A percentile compares a stretch with the other conserved stretches of the same genome.
Evolutionary conservation across 2,797 vertebrate genomes (phyloP).

Genomic region (Parambassis ranga): DNA sequence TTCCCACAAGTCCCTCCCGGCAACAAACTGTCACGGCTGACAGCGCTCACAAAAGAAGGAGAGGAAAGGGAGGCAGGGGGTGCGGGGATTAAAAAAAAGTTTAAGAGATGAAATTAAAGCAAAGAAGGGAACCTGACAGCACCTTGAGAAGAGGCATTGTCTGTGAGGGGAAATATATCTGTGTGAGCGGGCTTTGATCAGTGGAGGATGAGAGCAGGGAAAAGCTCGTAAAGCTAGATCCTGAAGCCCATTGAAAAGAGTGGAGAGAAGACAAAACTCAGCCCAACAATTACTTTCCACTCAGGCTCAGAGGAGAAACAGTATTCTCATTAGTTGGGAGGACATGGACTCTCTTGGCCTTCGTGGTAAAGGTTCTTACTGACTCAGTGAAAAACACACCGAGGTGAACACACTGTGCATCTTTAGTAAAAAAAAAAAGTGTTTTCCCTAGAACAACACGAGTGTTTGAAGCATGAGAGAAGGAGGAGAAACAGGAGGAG

Average conservation of each 20-base stretch:
- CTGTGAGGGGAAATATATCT: constrained; percentile 79
- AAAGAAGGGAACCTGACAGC: constrained; percentile 83
- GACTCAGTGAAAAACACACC: background rate
- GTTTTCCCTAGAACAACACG: constrained; percentile 53
- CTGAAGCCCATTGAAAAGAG: constrained; percentile 66
- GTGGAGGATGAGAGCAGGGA: constrained; percentile 73
- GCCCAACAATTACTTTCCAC: constrained; percentile 55
- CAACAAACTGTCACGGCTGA: constrained; percentile 83
- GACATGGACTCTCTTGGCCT: constrained; percentile 1
- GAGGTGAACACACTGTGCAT: constrained; percentile 20
- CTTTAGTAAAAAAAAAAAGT: constrained; percentile 30
- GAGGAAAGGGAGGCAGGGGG: constrained; percentile 74
- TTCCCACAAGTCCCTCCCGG: constrained; percentile 81
- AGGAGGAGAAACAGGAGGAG: constrained; percentile 33
- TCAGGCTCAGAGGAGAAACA: constrained; percentile 50
- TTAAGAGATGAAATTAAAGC: constrained; percentile 84
- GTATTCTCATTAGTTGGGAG: constrained; percentile 32
- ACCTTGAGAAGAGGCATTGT: constrained; percentile 84
- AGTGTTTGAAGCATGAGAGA: constrained; percentile 45
- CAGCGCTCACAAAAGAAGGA: constrained; percentile 79
- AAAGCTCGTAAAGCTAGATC: constrained; percentile 77
- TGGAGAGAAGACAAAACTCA: constrained; percentile 55
- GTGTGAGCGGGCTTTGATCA: constrained; percentile 81
- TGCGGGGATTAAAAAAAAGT: constrained; percentile 80
- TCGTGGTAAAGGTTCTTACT: background rate